A percentile compares a stretch with the other conserved stretches of the same genome.
Evolutionary conservation across 2,888 invertebrate species (phyloP).

Genomic region (Crematogaster levior): DNA sequence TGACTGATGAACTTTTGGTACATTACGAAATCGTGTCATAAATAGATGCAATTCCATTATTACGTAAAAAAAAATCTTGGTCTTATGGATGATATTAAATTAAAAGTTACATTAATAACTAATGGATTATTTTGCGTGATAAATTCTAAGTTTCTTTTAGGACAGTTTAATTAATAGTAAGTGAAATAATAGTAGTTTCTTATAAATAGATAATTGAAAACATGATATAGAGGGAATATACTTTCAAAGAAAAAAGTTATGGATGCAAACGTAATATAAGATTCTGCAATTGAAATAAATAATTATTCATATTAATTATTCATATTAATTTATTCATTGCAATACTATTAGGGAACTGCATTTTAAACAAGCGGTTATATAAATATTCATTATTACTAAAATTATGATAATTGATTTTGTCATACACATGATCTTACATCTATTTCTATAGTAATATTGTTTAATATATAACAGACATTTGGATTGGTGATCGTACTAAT

Average conservation of each 20-base stretch:
- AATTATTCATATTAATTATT: too few species aligned
- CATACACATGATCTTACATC: not conserved
- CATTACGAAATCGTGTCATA: constrained; percentile 13
- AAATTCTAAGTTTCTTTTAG: not conserved
- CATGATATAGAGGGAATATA: not conserved
- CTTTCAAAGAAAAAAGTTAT: not conserved
- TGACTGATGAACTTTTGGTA: not conserved
- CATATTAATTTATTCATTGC: not conserved
- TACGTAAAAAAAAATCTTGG: not conserved
- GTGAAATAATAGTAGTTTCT: not conserved
- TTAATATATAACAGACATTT: not conserved
- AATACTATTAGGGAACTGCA: not conserved
- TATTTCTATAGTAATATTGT: not conserved
- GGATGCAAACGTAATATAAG: not conserved
- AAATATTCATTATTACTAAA: not conserved
- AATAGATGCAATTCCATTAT: not conserved
- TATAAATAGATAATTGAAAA: constrained; percentile 3
- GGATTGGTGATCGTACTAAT: not conserved
- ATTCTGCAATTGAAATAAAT: not conserved
- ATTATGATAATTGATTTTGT: not conserved
- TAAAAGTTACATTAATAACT: not conserved
- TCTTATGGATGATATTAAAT: not conserved
- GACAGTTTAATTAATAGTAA: not conserved
- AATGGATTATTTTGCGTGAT: not conserved
- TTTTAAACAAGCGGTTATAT: not conserved